These are phyloP conservation scores for Eupithecia vulgata DNA, from an alignment of 2,888 invertebrate genomes.

Conservation along the genomic window DNA sequence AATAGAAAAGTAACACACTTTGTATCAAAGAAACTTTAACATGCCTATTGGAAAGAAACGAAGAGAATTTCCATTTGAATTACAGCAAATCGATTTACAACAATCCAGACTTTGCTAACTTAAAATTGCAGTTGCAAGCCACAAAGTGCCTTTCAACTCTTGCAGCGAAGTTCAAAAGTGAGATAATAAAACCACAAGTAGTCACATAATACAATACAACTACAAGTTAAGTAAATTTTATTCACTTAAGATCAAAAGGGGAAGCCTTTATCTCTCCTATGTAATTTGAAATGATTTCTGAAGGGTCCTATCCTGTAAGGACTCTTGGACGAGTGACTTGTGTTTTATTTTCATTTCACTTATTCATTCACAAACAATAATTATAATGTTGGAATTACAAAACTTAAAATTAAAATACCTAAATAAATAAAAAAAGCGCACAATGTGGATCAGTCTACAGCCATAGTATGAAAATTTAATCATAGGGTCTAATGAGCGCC, in stretches of 20 bases:
- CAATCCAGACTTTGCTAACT: constrained; percentile 55
- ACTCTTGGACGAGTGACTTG: no score
- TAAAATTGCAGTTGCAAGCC: constrained; percentile 65
- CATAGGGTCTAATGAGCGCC: no score
- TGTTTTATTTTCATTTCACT: no score
- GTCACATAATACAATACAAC: background rate
- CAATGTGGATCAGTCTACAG: no score
- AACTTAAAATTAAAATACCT: no score
- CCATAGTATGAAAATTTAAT: no score
- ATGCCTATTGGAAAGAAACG: constrained; percentile 51
- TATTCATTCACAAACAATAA: no score
- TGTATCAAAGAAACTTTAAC: constrained; percentile 18
- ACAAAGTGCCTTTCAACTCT: constrained; percentile 56
- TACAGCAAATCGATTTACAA: constrained; percentile 58
- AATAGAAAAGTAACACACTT: background rate
- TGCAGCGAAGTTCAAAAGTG: constrained; percentile 68
- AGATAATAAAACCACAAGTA: constrained; percentile 71
- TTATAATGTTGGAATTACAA: no score
- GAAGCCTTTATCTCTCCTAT: background rate
- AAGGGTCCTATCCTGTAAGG: background rate
- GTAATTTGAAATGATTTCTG: background rate
- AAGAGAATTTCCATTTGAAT: constrained; percentile 55
- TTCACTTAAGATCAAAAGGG: background rate
- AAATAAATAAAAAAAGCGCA: no score
- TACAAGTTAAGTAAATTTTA: background rate